Evolutionary conservation across 2,888 invertebrate genomes (phyloP).

Genomic region (Xylota segnis): DNA sequence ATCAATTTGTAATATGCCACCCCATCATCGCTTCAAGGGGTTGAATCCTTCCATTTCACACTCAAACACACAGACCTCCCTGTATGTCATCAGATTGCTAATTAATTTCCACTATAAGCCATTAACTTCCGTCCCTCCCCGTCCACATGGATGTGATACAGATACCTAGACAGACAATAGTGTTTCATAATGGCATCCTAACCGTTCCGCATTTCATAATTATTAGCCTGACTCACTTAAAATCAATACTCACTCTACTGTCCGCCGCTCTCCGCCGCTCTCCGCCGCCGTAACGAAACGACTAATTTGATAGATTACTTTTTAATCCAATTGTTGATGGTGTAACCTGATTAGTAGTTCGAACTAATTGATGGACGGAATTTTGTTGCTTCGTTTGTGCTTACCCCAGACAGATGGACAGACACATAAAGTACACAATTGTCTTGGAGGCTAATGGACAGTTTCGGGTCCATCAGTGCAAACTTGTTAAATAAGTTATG

Average conservation of each 20-base stretch:
- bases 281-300: neutral
- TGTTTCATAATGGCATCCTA: neutral
- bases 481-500: slow-evolving; percentile 27
- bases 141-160: neutral
- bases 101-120: slow-evolving; percentile 34
- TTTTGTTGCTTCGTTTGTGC: neutral
- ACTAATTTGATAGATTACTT: slow-evolving; percentile 55
- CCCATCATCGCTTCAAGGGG: neutral
- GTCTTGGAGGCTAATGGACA: slow-evolving; percentile 12
- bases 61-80: neutral
- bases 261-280: too few species aligned
- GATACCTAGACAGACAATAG: neutral
- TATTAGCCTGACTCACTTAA: slow-evolving; percentile 33
- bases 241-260: slow-evolving; percentile 17
- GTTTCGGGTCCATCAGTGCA: neutral
- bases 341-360: slow-evolving; percentile 15
- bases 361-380: slow-evolving; percentile 21
- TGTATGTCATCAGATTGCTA: slow-evolving; percentile 44
- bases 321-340: slow-evolving; percentile 35
- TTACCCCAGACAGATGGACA: slow-evolving; percentile 12
- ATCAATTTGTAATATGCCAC: slow-evolving; percentile 25
- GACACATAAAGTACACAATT: neutral
- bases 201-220: slow-evolving; percentile 12
- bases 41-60: too few species aligned
- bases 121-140: neutral